Percentiles rank a stretch among this genome's conserved stretches.
These are phyloP conservation scores for human DNA, from an alignment of 2,113 vertebrate genomes.

Conservation along the genomic window GRCh38 chr3:148355001-148355500, in stretches of 20 bases:
- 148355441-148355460: not conserved
- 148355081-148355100: conserved; percentile 56
- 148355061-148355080: conserved; percentile 47
- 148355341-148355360: not conserved
- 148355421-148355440: not conserved
- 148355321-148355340: not conserved
- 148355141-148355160: conserved; percentile 45
- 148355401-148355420: not conserved
- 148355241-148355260: not conserved
- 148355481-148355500: not conserved
- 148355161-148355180: conserved; percentile 9
- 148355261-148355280: not conserved
- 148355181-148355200: not conserved
- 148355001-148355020: not conserved
- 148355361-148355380: not conserved
- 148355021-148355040: not conserved
- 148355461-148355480: not conserved
- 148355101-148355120: conserved; percentile 51
- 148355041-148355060: conserved; percentile 45
- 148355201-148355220: not conserved
- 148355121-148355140: conserved; percentile 59
- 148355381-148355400: not conserved
- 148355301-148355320: not conserved
- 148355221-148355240: not conserved
- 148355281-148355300: not conserved